Evolutionary conservation across 1,140 invertebrate genomes (phyloP).

Genomic region (Drosophila bifasciata): DNA sequence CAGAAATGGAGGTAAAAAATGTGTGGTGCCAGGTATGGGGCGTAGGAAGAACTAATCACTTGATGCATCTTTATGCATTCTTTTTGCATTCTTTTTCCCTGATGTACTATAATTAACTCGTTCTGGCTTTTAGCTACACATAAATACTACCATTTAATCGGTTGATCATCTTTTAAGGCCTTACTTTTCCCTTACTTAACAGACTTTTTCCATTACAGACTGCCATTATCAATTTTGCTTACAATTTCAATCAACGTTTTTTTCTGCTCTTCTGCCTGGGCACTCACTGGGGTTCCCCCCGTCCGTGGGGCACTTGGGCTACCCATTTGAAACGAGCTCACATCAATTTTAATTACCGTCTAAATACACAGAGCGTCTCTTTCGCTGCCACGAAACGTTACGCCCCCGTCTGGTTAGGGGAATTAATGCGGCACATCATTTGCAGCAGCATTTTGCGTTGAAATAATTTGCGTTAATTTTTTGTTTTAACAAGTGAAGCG

Average conservation of each 20-base stretch:
- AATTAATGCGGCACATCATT: conserved; percentile 55
- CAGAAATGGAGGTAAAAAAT: conserved; percentile 12
- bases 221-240: conserved; percentile 17
- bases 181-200: neutral
- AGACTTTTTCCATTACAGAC: conserved; percentile 24
- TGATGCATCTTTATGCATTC: neutral
- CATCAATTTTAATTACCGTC: conserved; percentile 66
- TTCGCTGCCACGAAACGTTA: conserved; percentile 10
- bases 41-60: neutral
- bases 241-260: conserved; percentile 40
- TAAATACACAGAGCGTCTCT: conserved; percentile 19
- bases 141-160: neutral
- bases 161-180: too few relatives aligned
- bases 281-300: too few relatives aligned
- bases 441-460: conserved; percentile 61
- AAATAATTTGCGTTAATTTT: conserved; percentile 72
- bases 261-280: conserved; percentile 1
- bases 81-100: too few relatives aligned
- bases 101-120: too few relatives aligned
- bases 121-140: neutral
- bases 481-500: conserved; percentile 47
- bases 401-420: conserved; percentile 9
- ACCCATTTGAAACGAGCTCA: conserved; percentile 39
- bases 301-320: too few relatives aligned
- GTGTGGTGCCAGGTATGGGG: too few relatives aligned